Percentiles rank a stretch among this genome's conserved stretches.
These are phyloP conservation scores for Wasmannia auropunctata DNA, from an alignment of 1,140 invertebrate species.

Conservation along the genomic window DNA sequence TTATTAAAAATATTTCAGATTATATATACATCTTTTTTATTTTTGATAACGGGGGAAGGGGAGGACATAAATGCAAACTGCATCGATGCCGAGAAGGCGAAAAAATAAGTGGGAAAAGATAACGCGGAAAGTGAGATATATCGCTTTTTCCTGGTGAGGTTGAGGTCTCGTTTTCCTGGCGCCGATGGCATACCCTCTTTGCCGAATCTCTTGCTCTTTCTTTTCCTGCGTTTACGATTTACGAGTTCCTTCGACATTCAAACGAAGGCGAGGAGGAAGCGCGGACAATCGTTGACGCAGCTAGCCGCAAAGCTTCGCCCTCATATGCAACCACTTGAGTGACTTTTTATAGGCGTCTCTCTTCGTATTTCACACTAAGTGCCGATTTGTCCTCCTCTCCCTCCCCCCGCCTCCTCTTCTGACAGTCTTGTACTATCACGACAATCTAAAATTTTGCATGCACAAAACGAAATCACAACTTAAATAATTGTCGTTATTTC, in stretches of 20 bases:
- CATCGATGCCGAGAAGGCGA: background rate
- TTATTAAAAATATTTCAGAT: background rate
- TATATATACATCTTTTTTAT: background rate
- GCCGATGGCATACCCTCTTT: slow-evolving; percentile 47
- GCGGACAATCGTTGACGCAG: slow-evolving; percentile 64
- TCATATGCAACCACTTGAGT: slow-evolving; percentile 77
- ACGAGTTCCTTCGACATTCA: slow-evolving; percentile 59
- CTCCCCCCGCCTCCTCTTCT: too few relatives aligned
- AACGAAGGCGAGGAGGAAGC: slow-evolving; percentile 6
- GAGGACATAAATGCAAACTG: background rate
- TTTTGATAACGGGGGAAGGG: background rate
- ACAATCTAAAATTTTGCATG: background rate
- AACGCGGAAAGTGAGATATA: background rate
- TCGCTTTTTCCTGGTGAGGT: background rate
- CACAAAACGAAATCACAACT: background rate
- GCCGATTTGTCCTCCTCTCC: slow-evolving; percentile 30
- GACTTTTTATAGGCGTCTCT: slow-evolving; percentile 63
- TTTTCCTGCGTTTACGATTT: slow-evolving; percentile 55
- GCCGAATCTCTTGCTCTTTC: slow-evolving; percentile 26
- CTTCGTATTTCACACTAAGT: slow-evolving; percentile 68
- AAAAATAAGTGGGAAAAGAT: slow-evolving; percentile 15
- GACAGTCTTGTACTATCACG: too few relatives aligned
- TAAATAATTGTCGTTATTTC: background rate
- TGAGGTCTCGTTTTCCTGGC: slow-evolving; percentile 48
- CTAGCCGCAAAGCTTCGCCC: slow-evolving; percentile 57